These are phyloP conservation scores for Eidolon dupreanum DNA, from an alignment of 2,797 vertebrate genomes.

Conservation along the genomic window DNA sequence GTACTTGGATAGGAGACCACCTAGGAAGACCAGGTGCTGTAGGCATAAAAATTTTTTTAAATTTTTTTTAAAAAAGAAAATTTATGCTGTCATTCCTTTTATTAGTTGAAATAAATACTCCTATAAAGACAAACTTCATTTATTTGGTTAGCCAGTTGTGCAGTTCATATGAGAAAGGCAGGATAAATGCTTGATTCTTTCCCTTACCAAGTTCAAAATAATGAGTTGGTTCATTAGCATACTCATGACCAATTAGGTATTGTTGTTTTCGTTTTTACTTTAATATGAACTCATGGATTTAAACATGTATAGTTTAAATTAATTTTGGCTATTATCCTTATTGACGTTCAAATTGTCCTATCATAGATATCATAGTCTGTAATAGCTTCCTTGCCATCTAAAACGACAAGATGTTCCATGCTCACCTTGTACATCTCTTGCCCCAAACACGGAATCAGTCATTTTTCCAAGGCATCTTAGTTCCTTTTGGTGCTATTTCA, in stretches of 20 bases:
- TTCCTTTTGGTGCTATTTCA: neutral
- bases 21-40: too few relatives aligned
- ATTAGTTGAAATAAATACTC: neutral
- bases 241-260: neutral
- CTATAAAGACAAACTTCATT: neutral
- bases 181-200: neutral
- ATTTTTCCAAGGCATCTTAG: neutral
- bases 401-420: neutral
- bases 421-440: neutral
- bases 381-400: neutral
- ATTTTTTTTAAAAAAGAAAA: neutral
- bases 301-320: neutral
- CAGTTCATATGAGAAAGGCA: neutral
- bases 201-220: neutral
- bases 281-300: neutral
- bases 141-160: neutral
- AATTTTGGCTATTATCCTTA: neutral
- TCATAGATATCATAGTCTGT: neutral
- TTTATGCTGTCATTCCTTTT: neutral
- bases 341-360: neutral
- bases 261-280: conserved; percentile 21
- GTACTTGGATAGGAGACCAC: too few relatives aligned
- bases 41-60: too few relatives aligned
- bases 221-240: neutral
- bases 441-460: neutral